Conservation (phyloP, 2,797 vertebrate genomes). For the Knipowitschia caucasica region DNA sequence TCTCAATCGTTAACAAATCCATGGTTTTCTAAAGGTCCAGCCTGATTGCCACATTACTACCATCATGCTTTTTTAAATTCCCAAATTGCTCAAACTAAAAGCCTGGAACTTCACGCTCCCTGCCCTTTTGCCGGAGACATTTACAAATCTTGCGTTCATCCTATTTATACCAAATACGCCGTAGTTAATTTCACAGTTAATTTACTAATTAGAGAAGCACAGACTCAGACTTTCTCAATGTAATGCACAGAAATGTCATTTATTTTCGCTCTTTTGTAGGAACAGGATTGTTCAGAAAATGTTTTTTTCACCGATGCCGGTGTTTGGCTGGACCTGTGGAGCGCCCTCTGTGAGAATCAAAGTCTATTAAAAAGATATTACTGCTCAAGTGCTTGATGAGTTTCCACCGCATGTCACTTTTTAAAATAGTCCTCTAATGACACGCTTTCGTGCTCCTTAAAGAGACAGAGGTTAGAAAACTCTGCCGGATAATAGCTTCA, state of each 20-base stretch:
- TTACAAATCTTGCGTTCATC: conserved; percentile 1
- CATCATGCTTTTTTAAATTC: neutral
- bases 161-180: conserved; percentile 20
- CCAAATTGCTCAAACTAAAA: neutral
- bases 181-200: conserved; percentile 46
- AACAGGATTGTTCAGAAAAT: conserved; percentile 16
- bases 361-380: conserved; percentile 42
- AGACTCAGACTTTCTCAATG: conserved; percentile 20
- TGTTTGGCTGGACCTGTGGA: no score
- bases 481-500: conserved; percentile 4
- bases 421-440: neutral
- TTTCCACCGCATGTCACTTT: conserved; percentile 14
- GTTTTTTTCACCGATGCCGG: no score
- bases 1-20: neutral
- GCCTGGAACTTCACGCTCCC: neutral
- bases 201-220: conserved; percentile 37
- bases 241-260: conserved; percentile 16
- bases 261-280: conserved; percentile 11
- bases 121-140: conserved; percentile 12
- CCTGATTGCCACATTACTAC: neutral
- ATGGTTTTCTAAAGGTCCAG: neutral
- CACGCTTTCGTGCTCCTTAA: neutral
- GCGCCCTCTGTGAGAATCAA: conserved; percentile 24
- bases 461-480: conserved; percentile 7
- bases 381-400: conserved; percentile 19